Base-by-base conservation (phyloP, 2,888 invertebrate genomes). In the Lasioglossum pauxillum region DNA sequence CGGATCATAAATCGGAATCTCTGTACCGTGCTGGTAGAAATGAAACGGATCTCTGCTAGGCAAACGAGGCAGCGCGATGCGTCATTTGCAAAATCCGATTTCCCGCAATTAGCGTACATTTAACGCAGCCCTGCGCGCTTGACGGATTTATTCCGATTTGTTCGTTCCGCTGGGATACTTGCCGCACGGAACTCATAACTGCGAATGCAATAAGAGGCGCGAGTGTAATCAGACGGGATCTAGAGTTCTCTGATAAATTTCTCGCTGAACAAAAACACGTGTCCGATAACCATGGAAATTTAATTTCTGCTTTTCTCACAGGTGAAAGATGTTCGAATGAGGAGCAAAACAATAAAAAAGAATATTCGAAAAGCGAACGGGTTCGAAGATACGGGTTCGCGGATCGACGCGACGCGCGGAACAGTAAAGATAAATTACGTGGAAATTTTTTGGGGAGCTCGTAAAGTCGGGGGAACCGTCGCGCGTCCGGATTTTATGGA, bases 41-140 rank as follows among this genome's bases (percentile, higher is more conserved):
- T 27, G n/a, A 44, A 60, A 75, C 49, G 14, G 49, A 71, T 78
- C 35, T 78, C 35, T 14, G 35, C n/a, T 35, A 69, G 53, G 23
- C 38, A 44, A 77, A 80, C 31, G 67, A 41, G 53, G 14, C 41
- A 12, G 35, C 74, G 41, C 69, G 69, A 77, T 71, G 31, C 69
- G 44, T 69, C 69, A 53, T 57, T 14, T 44, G 80, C 7, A 14
- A 69, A 49, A 67, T 76, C 80, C 76, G 41, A 53, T 53, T 76
- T 53, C 27, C 69, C 53, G 53, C 69, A 77, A 80, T 80, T 71
- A 80, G 57, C 53, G 69, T 69, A n/a, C 69, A 19, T 71, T 80
- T 71, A 53, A 69, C 35, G 53, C 16, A 16, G 23, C 53, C 16
- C n/a, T 31, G 77, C 53, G 7, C 44, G 19, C 31, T 35, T 14